Conservation (phyloP, 2,113 vertebrate genomes). For the Thomomys bottae region DNA sequence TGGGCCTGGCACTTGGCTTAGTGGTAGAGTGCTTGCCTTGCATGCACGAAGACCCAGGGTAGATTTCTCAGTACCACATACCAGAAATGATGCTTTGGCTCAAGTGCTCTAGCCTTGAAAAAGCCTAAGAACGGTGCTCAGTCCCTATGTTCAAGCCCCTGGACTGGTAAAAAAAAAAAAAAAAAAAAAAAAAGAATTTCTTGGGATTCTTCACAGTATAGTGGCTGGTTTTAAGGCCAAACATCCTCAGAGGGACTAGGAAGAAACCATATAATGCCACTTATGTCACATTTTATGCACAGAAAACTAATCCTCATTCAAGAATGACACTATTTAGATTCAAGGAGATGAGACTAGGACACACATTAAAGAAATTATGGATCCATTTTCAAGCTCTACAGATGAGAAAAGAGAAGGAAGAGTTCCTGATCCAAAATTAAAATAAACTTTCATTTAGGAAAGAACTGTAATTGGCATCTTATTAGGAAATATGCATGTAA, state of each 20-base stretch:
- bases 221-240: background rate
- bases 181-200: too few species aligned
- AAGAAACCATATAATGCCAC: background rate
- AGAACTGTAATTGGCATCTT: background rate
- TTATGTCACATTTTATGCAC: background rate
- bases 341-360: background rate
- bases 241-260: background rate
- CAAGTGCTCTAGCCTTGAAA: too few species aligned
- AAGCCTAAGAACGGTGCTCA: too few species aligned
- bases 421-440: background rate
- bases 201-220: background rate
- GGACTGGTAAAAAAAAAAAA: too few species aligned
- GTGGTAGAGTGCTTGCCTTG: too few species aligned
- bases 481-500: background rate
- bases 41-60: too few species aligned
- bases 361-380: background rate
- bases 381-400: background rate
- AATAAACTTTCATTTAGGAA: background rate
- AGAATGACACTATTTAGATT: background rate
- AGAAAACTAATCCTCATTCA: background rate
- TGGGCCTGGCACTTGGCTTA: too few species aligned
- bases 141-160: too few species aligned
- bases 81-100: too few species aligned
- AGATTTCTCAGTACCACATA: too few species aligned
- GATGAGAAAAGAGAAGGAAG: background rate